Percentiles rank a stretch among this genome's conserved stretches.
Conservation (phyloP, 2,113 vertebrate species). For the Drymodes brunneopygia region DNA sequence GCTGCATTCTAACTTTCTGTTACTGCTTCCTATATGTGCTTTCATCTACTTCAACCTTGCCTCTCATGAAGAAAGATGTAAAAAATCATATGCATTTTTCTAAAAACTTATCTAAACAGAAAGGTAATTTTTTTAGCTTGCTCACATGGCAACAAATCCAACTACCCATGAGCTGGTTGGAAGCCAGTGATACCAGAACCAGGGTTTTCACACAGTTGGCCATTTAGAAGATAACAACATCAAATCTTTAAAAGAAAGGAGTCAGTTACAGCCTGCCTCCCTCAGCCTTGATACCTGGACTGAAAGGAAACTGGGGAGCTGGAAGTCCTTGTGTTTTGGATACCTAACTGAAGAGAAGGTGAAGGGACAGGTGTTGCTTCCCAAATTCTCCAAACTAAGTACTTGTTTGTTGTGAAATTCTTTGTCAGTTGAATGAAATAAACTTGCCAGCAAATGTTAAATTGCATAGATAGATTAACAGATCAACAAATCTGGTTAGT, state of each 20-base stretch:
- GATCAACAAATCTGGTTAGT: neutral
- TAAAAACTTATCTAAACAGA: neutral
- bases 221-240: neutral
- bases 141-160: neutral
- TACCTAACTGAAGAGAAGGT: neutral
- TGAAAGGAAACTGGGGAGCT: neutral
- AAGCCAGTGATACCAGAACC: neutral
- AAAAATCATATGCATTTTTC: fast-evolving
- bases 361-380: neutral
- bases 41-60: neutral
- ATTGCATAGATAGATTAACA: neutral
- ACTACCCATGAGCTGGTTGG: neutral
- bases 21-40: neutral
- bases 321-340: neutral
- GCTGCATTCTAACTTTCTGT: neutral
- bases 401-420: neutral
- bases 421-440: neutral
- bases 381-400: neutral
- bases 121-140: neutral
- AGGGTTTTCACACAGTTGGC: neutral
- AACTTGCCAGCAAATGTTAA: neutral
- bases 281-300: neutral
- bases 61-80: neutral
- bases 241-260: neutral
- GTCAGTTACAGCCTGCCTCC: neutral